Base-by-base conservation (phyloP, 2,888 invertebrate genomes). In the Girardia tigrina region DNA sequence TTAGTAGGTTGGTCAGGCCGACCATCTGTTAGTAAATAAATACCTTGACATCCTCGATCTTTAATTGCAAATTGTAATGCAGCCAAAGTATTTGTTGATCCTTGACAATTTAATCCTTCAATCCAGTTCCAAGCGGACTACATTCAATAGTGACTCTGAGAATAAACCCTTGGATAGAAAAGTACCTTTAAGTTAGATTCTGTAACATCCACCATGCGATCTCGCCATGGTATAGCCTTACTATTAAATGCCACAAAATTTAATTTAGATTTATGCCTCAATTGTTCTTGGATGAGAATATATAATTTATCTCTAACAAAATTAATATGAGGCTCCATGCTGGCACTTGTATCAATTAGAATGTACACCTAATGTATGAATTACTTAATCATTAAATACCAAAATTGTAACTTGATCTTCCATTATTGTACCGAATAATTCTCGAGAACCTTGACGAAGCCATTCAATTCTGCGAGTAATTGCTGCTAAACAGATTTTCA, bases 1-100 rank as follows among this genome's bases (percentile, higher is more conserved):
- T 82, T 82, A 1, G 82, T 81, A 70, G 83, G 83, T 82, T 84
- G 84, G 76, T 84, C 84, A 26, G 84, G 84, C 42, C 84, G 78
- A 1, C 84, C 84, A 78, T 84, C 84, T 12, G 83, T 82, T 36
- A 84, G 79, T 71, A 84, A 79, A 77, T 84, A 84, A 71, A 84
- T 81, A 56, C 83, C 84, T 79, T 84, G 82, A 4, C 83, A 82
- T n/a, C 80, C 78, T 12, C 80, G 80, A 78, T 84, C 84, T 76
- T 80, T 77, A 23, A 84, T 78, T 1, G 84, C 84, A 71, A 80
- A 80, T 75, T 82, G 80, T 28, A 84, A 78, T 26, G 84, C 84
- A 14, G 81, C 81, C 73, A 83, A 80, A 4, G 83, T 83, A 78
- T 84, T 84, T 16, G 84, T 84, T 29, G 83, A 83, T 1, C 84